These are phyloP conservation scores for Megalurothrips usitatus DNA, from an alignment of 2,888 invertebrate species.

Conservation along the genomic window DNA sequence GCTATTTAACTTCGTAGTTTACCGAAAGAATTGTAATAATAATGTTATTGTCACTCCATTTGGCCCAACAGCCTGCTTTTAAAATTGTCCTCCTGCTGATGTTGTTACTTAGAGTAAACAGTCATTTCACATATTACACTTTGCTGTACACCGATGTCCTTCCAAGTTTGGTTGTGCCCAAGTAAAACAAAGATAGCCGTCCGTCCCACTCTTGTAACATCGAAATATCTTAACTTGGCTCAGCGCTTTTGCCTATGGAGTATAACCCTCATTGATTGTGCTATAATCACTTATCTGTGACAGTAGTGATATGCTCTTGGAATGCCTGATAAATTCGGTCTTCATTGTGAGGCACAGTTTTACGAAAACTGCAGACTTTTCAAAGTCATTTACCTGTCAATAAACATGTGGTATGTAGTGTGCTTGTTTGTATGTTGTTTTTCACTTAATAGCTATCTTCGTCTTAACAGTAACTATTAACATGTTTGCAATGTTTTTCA, in stretches of 20 bases:
- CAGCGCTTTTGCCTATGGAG: neutral
- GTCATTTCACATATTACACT: slow-evolving; percentile 8
- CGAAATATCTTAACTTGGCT: neutral
- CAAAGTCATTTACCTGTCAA: neutral
- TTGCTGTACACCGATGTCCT: slow-evolving; percentile 14
- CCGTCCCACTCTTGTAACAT: neutral
- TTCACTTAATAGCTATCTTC: too few relatives aligned
- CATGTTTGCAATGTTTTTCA: too few relatives aligned
- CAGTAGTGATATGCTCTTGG: neutral
- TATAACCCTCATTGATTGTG: neutral
- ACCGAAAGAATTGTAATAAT: neutral
- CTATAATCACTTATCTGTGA: neutral
- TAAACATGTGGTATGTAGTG: neutral
- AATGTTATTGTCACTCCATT: slow-evolving; percentile 17
- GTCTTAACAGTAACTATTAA: too few relatives aligned
- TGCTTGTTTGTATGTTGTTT: too few relatives aligned
- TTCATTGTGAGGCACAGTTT: neutral
- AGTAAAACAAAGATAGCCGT: neutral
- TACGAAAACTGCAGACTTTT: neutral
- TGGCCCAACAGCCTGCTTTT: slow-evolving; percentile 5
- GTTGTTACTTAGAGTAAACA: neutral
- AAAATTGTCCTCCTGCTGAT: slow-evolving; percentile 8
- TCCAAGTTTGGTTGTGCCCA: slow-evolving; percentile 14
- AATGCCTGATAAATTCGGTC: neutral
- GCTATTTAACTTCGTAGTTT: neutral